Evolutionary conservation across 2,888 invertebrate species (phyloP), one percentile per base, ranked within the genome.

Genomic region (Lasioglossum marginatum): DNA sequence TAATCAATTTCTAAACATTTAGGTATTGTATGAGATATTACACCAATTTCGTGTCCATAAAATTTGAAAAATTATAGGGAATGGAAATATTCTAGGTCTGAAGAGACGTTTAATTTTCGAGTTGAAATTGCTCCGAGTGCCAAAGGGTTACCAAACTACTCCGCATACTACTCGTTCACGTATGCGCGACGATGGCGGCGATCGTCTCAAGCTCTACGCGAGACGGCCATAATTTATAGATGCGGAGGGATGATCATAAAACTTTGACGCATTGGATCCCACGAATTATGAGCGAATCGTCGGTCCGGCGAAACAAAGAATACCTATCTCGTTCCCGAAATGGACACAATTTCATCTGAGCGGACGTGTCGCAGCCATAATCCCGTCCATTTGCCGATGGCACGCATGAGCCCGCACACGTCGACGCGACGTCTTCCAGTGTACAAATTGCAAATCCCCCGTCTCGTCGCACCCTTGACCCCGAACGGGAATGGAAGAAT

Each of bases 401-500:
- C 1, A n/a, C 57, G 57, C 57, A 57, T 1, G n/a, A 23, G 57
- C 57, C 57, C 57, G n/a, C 57, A n/a, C 57, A n/a, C 57, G 57
- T 57, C 57, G 57, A 8, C 12, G 23, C 57, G n/a, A n/a, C n/a
- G n/a, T 57, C n/a, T 57, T 57, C n/a, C 57, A n/a, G 57, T 57
- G n/a, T 57, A 57, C 57, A 57, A 57, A 57, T 57, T 57, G 57
- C 57, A 57, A 57, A 57, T 57, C 57, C n/a, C 57, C 12, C 12
- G 57, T 57, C 57, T 12, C n/a, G n/a, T 57, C 57, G 57, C 57
- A n/a, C 57, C 57, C 57, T 57, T 57, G 57, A 57, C 57, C 57
- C 57, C n/a, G n/a, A n/a, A 12, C 57, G 3, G 57, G n/a, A n/a
- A 57, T n/a, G n/a, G 23, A 57, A 57, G 57, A 57, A 57, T n/a